Conservation (phyloP, 2,113 vertebrate species). For the Perognathus longimembris region DNA sequence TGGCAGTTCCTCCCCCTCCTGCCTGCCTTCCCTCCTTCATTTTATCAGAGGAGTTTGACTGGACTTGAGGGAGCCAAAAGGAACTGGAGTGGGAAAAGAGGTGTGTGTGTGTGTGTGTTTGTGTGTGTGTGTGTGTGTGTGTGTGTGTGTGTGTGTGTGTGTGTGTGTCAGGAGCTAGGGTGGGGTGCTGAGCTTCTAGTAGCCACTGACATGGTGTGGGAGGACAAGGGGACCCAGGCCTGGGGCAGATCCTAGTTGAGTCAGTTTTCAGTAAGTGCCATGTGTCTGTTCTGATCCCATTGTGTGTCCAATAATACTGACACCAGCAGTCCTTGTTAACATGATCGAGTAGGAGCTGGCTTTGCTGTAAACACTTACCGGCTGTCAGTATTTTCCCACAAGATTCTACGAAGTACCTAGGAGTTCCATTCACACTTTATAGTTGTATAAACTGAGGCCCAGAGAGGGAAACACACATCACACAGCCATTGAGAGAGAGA, state of each 20-base stretch:
- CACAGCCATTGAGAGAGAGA: neutral
- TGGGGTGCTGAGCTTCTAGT: constrained; percentile 68
- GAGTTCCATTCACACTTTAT: neutral
- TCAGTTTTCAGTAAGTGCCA: neutral
- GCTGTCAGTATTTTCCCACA: neutral
- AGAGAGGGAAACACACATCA: constrained; percentile 2
- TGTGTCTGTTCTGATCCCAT: neutral
- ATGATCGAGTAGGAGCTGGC: neutral
- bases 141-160: no score
- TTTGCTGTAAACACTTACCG: neutral
- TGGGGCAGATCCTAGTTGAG: neutral
- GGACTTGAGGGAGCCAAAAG: constrained; percentile 79
- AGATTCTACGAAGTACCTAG: neutral
- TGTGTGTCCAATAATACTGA: neutral
- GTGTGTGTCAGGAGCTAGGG: neutral
- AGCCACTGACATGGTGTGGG: constrained; percentile 78
- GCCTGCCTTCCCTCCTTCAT: constrained; percentile 42
- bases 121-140: no score
- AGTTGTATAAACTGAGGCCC: neutral
- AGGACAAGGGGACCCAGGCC: constrained; percentile 68
- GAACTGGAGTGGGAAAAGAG: constrained; percentile 52
- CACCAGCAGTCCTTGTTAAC: neutral
- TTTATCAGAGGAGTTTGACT: constrained; percentile 84
- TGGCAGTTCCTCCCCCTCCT: constrained; percentile 75
- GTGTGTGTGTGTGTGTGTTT: no score